Evolutionary conservation across 2,888 invertebrate genomes (phyloP), one percentile per base, ranked within the genome.

Genomic region (Xylophagus ater): DNA sequence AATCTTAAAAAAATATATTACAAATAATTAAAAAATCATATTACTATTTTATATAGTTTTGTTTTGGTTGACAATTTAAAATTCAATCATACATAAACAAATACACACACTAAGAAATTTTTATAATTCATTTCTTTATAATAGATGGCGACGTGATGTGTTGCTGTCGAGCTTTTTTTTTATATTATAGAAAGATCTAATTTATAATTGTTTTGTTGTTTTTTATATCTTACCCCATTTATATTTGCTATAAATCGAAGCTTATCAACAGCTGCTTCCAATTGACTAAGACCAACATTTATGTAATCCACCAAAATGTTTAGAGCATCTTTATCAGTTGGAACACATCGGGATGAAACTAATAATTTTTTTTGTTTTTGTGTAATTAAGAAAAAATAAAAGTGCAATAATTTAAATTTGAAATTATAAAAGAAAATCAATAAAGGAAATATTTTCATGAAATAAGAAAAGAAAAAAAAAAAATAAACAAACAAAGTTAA

Each of bases 1-100:
- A 47, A 83, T 66, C 74, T 84, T 52, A 21, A 42, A 37, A 50
- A 49, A n/a, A n/a, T n/a, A n/a, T 31, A 4, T 14, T 14, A 30
- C n/a, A 20, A 6, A 7, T 12, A 17, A 33, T 15, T 32, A n/a
- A n/a, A n/a, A n/a, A n/a, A n/a, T n/a, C n/a, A n/a, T n/a, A n/a
- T n/a, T n/a, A n/a, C n/a, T n/a, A n/a, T n/a, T n/a, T n/a, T n/a
- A n/a, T n/a, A n/a, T n/a, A n/a, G n/a, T n/a, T n/a, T n/a, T n/a
- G n/a, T n/a, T n/a, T n/a, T n/a, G n/a, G n/a, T n/a, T n/a, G n/a
- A n/a, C n/a, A n/a, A n/a, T n/a, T n/a, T n/a, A n/a, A n/a, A n/a
- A n/a, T n/a, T n/a, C n/a, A n/a, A n/a, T n/a, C n/a, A n/a, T n/a
- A n/a, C n/a, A n/a, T n/a, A n/a, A n/a, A n/a, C n/a, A n/a, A n/a